Percentiles rank a stretch among this genome's conserved stretches.
These are phyloP conservation scores for Samia ricini DNA, from an alignment of 1,140 invertebrate genomes.

Conservation along the genomic window DNA sequence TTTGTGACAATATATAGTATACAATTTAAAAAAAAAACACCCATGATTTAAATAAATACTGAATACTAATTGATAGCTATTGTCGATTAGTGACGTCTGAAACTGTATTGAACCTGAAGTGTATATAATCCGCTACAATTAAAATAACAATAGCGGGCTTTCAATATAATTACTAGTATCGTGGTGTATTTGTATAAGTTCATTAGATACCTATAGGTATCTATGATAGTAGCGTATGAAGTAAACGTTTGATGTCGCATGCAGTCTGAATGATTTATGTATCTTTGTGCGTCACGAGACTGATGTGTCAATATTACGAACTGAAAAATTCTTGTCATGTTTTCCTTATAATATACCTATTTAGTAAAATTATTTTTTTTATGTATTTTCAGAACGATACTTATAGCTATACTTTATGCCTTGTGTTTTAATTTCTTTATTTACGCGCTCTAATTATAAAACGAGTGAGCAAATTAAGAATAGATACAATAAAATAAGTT, in stretches of 20 bases:
- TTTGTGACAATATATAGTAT: too few species aligned
- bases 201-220: too few species aligned
- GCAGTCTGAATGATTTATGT: constrained; percentile 47
- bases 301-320: not conserved
- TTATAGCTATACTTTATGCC: too few species aligned
- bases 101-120: constrained; percentile 21
- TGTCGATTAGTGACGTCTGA: not conserved
- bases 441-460: too few species aligned
- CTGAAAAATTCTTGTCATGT: not conserved
- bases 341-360: not conserved
- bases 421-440: too few species aligned
- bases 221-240: constrained; percentile 21
- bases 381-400: too few species aligned
- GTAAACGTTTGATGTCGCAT: constrained; percentile 40
- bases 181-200: constrained; percentile 40
- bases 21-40: too few species aligned
- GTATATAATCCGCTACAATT: constrained; percentile 28
- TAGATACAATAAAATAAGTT: too few species aligned
- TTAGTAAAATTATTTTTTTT: too few species aligned
- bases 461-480: too few species aligned
- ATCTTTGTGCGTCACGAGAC: not conserved
- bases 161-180: constrained; percentile 59
- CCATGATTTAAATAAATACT: too few species aligned
- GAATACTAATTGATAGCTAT: constrained; percentile 9
- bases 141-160: constrained; percentile 52